Evolutionary conservation across 92 coral and sea anemone species (phyloP), one percentile per base, ranked within the genome.

Genomic region (Desmophyllum pertusum): DNA sequence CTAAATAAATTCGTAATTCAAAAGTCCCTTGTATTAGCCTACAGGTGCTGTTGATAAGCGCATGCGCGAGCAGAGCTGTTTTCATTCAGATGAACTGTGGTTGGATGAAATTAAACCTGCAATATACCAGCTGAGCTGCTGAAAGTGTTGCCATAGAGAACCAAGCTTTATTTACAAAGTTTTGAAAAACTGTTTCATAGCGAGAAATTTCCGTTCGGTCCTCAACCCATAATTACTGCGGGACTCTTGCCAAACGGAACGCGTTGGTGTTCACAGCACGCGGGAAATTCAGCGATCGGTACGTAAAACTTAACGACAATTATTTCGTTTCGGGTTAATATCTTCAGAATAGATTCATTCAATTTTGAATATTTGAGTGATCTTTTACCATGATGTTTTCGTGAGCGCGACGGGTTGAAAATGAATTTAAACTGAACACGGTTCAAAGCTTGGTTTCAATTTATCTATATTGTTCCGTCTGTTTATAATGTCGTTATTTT

Each of bases 101-200:
- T 63, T 80, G 75, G 23, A 67, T n/a, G 61, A 66, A 13, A 68
- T 68, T 50, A 69, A 21, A 45, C 36, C 48, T 43, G 66, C 29
- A 68, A 35, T 59, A 25, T 41, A 38, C 66, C 73, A 67, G 73
- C 73, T 67, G 52, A 66, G 42, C 11, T 14, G 61, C 6, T 42
- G 8, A 13, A 10, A 62, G 66, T 31, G 84, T 80, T 80, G 76
- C 84, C 84, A 80, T 68, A 50, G 84, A 51, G 55, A 50, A 50
- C 15, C 36, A 70, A n/a, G 63, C 38, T 48, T 66, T 80, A 52
- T 80, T 80, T 80, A 80, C 48, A 48, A 50, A 80, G 73, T 36
- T 27, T 73, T 77, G 51, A 40, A 27, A 27, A 64, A 39, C 81
- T 41, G 53, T 65, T 61, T 61, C 19, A 55, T 43, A 35, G 51